Evolutionary conservation across 2,797 vertebrate genomes (phyloP).

Genomic region (Sebastes iracundus): DNA sequence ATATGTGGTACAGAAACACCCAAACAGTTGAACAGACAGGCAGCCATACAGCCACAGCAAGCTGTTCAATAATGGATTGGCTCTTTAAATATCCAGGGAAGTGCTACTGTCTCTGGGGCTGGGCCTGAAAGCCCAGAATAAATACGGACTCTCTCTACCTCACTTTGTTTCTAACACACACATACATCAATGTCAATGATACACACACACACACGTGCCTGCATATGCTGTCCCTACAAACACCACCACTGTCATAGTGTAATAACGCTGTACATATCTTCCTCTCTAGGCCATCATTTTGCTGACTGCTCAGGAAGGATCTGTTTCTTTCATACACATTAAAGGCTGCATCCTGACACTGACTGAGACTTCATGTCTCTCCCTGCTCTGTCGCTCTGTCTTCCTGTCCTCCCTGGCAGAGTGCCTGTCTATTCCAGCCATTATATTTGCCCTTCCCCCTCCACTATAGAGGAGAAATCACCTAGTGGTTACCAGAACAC

Average conservation of each 20-base stretch:
- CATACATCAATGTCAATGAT: not conserved
- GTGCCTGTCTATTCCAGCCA: slow-evolving; percentile 26
- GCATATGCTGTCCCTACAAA: not conserved
- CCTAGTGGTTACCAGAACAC: slow-evolving; percentile 27
- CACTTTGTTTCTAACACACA: not conserved
- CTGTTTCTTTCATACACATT: slow-evolving; percentile 25
- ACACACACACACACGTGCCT: not conserved
- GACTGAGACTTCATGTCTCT: slow-evolving; percentile 22
- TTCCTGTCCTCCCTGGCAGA: slow-evolving; percentile 46
- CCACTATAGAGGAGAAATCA: not conserved
- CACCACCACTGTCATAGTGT: not conserved
- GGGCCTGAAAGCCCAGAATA: slow-evolving; percentile 49
- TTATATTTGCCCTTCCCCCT: slow-evolving; percentile 25
- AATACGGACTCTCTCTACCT: slow-evolving; percentile 26
- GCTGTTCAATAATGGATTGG: slow-evolving; percentile 78
- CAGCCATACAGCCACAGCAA: slow-evolving; percentile 46
- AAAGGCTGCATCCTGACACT: slow-evolving; percentile 57
- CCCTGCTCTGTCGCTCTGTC: slow-evolving; percentile 10
- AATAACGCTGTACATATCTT: not conserved
- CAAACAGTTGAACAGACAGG: slow-evolving; percentile 8
- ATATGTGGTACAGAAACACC: not conserved
- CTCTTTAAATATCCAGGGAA: slow-evolving; percentile 76
- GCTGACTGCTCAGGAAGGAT: slow-evolving; percentile 58
- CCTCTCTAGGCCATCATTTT: slow-evolving; percentile 37
- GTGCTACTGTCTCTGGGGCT: slow-evolving; percentile 53